Base-by-base conservation (phyloP, 2,888 invertebrate species). In the Heliconius aoede region DNA sequence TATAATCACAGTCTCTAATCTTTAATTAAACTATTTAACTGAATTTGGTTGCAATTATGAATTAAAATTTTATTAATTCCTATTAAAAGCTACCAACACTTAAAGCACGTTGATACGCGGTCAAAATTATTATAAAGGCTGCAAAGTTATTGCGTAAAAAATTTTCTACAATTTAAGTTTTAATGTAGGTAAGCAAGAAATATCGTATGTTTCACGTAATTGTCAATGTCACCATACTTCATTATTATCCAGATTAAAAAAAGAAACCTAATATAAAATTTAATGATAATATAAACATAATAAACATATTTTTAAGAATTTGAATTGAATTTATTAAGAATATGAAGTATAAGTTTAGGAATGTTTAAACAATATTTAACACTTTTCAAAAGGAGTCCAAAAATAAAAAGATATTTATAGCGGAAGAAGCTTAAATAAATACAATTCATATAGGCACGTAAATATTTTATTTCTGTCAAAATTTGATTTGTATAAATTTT, bases 1-100 rank as follows among this genome's bases (percentile, higher is more conserved):
- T 32, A 32, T 30, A 18, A 18, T 64, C 15, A 64, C 32, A 24
- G 24, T 24, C n/a, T 36, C 24, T 40, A 40, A 36, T 65, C 32
- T 40, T 28, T 40, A 40, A 51, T 36, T 55, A 73, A 46, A 62
- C 32, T 65, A 24, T 76, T 67, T 65, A 21, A 58, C 30, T 78
- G 73, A 72, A 76, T 77, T 58, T 78, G 67, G 72, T 78, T 74
- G 68, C 69, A 78, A 76, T 74, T 78, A 65, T 60, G 64, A 28
- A 55, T 72, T 69, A 15, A 55, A 55, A 55, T 55, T 55, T 30
- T 30, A 69, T 3, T 69, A 69, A 15, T 69, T n/a, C 55, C 32
- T 40, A 65, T 65, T 72, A 72, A 72, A 74, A 64, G 24, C 67
- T 68, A 65, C 74, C 60, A 72, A 72, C 68, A 72, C 64, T 61